A percentile compares a stretch with the other conserved stretches of the same genome.
Conservation (phyloP, 2,888 invertebrate genomes). For the Diarsia dahlii region DNA sequence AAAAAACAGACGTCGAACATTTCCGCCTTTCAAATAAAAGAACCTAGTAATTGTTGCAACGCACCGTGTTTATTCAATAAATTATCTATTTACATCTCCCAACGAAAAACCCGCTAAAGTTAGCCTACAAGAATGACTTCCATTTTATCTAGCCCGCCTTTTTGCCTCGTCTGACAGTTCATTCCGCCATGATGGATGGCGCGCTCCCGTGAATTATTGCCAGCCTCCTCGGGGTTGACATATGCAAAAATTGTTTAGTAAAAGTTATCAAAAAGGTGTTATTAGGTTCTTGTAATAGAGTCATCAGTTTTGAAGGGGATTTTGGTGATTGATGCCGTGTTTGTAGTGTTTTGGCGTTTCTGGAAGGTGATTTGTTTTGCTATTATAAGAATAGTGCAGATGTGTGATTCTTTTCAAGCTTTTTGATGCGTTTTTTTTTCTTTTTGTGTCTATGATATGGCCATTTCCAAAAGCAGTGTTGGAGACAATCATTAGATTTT, state of each 20-base stretch:
- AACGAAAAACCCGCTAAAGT: conserved; percentile 53
- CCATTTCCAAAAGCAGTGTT: neutral
- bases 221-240: conserved; percentile 83
- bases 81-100: conserved; percentile 10
- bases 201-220: conserved; percentile 85
- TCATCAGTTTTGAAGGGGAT: conserved; percentile 73
- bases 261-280: conserved; percentile 87
- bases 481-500: neutral
- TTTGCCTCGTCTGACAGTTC: conserved; percentile 86
- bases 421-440: neutral
- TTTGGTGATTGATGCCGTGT: conserved; percentile 57
- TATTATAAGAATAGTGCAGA: conserved; percentile 17
- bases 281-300: conserved; percentile 83
- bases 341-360: conserved; percentile 36
- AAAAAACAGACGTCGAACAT: neutral
- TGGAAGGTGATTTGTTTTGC: conserved; percentile 43
- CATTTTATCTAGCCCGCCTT: conserved; percentile 82
- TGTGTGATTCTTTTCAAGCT: neutral
- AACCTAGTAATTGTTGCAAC: too few relatives aligned
- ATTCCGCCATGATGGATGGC: conserved; percentile 89
- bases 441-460: neutral
- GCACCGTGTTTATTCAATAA: neutral
- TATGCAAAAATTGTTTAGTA: conserved; percentile 90
- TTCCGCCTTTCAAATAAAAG: neutral
- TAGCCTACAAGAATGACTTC: conserved; percentile 55